phyloP scores from a whole-genome alignment of 2,113 vertebrate species.

The Leptobrachium leishanense region DNA sequence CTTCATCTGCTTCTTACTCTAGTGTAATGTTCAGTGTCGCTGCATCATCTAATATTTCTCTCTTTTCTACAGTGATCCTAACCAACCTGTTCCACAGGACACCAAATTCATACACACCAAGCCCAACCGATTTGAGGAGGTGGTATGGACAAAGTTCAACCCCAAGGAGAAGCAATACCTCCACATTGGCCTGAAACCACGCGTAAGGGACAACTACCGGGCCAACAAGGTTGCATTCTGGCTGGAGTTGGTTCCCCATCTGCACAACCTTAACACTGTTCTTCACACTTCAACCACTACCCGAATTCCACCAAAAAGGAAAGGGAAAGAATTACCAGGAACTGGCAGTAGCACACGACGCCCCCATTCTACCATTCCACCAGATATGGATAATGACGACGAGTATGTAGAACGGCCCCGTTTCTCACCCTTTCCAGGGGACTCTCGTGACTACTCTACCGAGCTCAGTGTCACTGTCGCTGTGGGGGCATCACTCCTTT shows the following conservation, averaged over 20 bases:
- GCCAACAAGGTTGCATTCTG: slow-evolving; percentile 94
- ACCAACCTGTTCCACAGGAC: slow-evolving; percentile 89
- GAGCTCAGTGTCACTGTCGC: slow-evolving; percentile 90
- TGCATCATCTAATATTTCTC: neutral
- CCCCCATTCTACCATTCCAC: slow-evolving; percentile 68
- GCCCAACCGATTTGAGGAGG: slow-evolving; percentile 91
- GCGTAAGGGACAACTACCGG: slow-evolving; percentile 86
- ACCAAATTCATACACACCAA: slow-evolving; percentile 95
- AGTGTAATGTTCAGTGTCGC: neutral
- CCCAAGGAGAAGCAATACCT: slow-evolving; percentile 93
- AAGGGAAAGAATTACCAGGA: slow-evolving; percentile 19
- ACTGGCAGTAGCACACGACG: slow-evolving; percentile 66
- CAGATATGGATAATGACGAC: slow-evolving; percentile 71
- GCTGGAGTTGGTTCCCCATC: slow-evolving; percentile 88
- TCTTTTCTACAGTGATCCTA: slow-evolving; percentile 75
- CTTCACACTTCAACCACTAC: slow-evolving; percentile 74
- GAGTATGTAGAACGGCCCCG: slow-evolving; percentile 70
- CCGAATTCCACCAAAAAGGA: slow-evolving; percentile 70
- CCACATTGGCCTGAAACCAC: slow-evolving; percentile 87
- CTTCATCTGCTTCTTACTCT: neutral
- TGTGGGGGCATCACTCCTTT: slow-evolving; percentile 85
- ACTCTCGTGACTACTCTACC: slow-evolving; percentile 87
- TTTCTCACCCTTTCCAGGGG: slow-evolving; percentile 76
- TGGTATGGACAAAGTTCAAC: slow-evolving; percentile 94
- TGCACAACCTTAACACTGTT: slow-evolving; percentile 80